Conservation (phyloP, 2,888 invertebrate species). For the Agapostemon virescens region DNA sequence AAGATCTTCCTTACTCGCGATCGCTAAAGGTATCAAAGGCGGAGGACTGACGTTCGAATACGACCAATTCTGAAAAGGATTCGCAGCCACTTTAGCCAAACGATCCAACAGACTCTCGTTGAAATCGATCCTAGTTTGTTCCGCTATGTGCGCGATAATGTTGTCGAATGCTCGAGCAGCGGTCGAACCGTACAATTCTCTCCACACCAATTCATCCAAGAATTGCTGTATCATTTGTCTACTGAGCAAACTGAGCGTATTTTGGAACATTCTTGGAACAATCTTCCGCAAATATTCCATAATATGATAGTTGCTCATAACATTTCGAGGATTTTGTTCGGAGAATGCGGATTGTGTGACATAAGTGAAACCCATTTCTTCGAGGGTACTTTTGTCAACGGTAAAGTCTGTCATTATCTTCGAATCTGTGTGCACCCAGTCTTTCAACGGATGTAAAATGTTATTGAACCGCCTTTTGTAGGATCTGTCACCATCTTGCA, state of each 20-base stretch:
- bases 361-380: constrained; percentile 89
- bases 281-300: constrained; percentile 94
- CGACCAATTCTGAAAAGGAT: constrained; percentile 87
- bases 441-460: constrained; percentile 88
- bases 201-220: constrained; percentile 93
- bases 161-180: constrained; percentile 91
- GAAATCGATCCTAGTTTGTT: constrained; percentile 87
- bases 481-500: constrained; percentile 89
- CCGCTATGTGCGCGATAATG: constrained; percentile 89
- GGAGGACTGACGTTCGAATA: constrained; percentile 68
- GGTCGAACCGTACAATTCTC: constrained; percentile 91
- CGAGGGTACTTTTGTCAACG: constrained; percentile 90
- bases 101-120: constrained; percentile 80
- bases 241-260: constrained; percentile 90
- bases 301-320: constrained; percentile 87
- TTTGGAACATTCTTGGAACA: constrained; percentile 95
- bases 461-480: constrained; percentile 91
- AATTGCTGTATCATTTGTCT: constrained; percentile 94
- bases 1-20: constrained; percentile 60
- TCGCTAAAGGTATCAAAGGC: constrained; percentile 66
- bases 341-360: constrained; percentile 84
- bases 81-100: constrained; percentile 81
- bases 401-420: constrained; percentile 91
- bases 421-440: constrained; percentile 91
- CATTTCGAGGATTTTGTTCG: constrained; percentile 81